Percentiles rank a stretch among this genome's conserved stretches.
Evolutionary conservation across 2,888 invertebrate species (phyloP).

Genomic region (Pyrocoelia pectoralis): DNA sequence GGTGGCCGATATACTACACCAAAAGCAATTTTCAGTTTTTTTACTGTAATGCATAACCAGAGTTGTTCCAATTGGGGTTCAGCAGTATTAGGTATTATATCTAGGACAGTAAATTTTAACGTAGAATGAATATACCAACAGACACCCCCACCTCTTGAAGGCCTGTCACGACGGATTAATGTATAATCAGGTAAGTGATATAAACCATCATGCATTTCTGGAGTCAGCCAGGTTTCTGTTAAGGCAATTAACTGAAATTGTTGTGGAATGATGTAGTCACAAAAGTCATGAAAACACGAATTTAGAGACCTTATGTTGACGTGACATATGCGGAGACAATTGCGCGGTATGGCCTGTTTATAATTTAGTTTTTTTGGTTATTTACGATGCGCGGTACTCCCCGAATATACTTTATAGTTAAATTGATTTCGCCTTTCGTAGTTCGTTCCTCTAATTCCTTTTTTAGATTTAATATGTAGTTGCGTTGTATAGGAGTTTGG

Average conservation of each 20-base stretch:
- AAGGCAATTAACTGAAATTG: conserved; percentile 7
- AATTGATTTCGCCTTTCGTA: too few relatives aligned
- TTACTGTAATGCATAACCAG: not conserved
- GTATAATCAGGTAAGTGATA: not conserved
- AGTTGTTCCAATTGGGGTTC: not conserved
- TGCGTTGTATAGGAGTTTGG: too few relatives aligned
- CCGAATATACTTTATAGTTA: too few relatives aligned
- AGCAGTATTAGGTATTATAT: too few relatives aligned
- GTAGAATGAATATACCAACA: conserved; percentile 2
- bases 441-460: too few relatives aligned
- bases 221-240: conserved; percentile 5
- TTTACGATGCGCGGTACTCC: too few relatives aligned
- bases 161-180: not conserved
- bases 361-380: too few relatives aligned
- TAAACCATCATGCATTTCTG: not conserved
- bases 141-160: not conserved
- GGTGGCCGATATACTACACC: not conserved
- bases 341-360: too few relatives aligned
- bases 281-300: not conserved
- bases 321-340: too few relatives aligned
- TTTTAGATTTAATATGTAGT: too few relatives aligned
- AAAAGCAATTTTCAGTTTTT: not conserved
- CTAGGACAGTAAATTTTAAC: not conserved
- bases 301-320: not conserved
- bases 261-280: not conserved